Evolutionary conservation across 2,113 vertebrate genomes (phyloP).

Genomic region (Corydoras maculifer): DNA sequence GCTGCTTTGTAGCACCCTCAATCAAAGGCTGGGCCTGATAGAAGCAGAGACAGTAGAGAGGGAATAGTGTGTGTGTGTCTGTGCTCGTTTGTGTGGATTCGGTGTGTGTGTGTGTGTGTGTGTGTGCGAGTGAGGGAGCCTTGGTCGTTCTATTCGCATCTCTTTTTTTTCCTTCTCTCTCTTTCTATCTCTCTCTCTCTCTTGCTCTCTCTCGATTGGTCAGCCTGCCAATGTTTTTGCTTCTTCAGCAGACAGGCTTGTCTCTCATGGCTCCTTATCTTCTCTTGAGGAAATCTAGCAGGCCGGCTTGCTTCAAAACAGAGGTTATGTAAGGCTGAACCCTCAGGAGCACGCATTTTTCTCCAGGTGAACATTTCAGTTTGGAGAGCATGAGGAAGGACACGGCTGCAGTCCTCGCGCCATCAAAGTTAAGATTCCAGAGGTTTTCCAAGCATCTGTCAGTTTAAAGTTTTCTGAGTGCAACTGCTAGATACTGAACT

Average conservation of each 20-base stretch:
- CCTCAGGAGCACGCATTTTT: constrained; percentile 51
- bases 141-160: constrained; percentile 44
- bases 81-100: constrained; percentile 52
- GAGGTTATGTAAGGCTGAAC: constrained; percentile 45
- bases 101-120: constrained; percentile 51
- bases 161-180: constrained; percentile 36
- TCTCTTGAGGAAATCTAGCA: constrained; percentile 49
- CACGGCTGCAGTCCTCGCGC: too few relatives aligned
- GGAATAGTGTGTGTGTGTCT: constrained; percentile 54
- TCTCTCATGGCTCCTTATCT: constrained; percentile 49
- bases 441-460: too few relatives aligned
- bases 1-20: constrained; percentile 79
- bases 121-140: constrained; percentile 57
- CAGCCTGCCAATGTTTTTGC: constrained; percentile 46
- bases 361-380: constrained; percentile 27
- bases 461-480: too few relatives aligned
- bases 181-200: constrained; percentile 24
- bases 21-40: constrained; percentile 82
- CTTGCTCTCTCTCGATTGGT: constrained; percentile 43
- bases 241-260: constrained; percentile 44
- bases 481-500: too few relatives aligned
- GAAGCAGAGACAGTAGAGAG: constrained; percentile 60
- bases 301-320: constrained; percentile 53
- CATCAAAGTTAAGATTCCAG: too few relatives aligned
- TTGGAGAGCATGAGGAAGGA: constrained; percentile 27